Conservation (phyloP, 2,888 invertebrate genomes). For the Chorisops tibialis region DNA sequence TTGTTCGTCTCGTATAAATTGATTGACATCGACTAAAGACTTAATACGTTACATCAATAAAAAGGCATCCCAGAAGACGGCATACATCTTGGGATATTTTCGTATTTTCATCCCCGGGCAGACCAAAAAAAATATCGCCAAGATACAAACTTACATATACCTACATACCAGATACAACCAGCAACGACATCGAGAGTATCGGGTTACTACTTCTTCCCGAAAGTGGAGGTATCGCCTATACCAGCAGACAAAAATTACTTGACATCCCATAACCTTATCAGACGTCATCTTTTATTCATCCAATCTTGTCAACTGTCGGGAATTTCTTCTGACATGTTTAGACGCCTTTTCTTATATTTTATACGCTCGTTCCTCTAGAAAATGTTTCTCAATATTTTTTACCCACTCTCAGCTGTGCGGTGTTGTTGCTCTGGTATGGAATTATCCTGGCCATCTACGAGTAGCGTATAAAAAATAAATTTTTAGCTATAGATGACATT, state of each 20-base stretch:
- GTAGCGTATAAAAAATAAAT: too few species aligned
- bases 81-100: background rate
- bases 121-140: background rate
- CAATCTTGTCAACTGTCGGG: slow-evolving; percentile 27
- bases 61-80: slow-evolving; percentile 5
- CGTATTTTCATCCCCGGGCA: background rate
- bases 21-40: slow-evolving; percentile 21
- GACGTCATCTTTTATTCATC: slow-evolving; percentile 28
- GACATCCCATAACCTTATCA: slow-evolving; percentile 25
- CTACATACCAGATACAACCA: background rate
- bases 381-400: background rate
- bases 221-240: slow-evolving; percentile 6
- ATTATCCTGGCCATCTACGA: too few species aligned
- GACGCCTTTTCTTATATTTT: slow-evolving; percentile 21
- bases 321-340: slow-evolving; percentile 28
- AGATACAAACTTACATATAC: background rate
- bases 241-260: slow-evolving; percentile 21
- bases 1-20: background rate
- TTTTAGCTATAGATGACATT: background rate
- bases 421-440: background rate
- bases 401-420: background rate
- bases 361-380: background rate
- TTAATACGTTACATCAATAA: slow-evolving; percentile 18
- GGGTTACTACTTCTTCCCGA: background rate
- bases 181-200: background rate